phyloP scores from a whole-genome alignment of 2,888 invertebrate species.

The Drosophila macrospina region DNA sequence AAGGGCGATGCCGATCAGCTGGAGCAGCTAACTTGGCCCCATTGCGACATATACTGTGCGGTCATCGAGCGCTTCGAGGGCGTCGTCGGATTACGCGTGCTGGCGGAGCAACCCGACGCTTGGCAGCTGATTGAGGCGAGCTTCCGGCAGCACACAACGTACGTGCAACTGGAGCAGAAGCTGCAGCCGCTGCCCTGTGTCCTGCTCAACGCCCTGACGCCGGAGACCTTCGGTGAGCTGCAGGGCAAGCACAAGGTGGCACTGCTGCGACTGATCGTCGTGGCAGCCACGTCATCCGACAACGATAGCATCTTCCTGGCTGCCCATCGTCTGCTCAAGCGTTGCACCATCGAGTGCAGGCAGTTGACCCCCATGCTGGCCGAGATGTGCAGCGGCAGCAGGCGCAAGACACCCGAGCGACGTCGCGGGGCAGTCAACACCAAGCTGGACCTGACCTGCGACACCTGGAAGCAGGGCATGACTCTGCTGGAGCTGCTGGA shows the following conservation, averaged over 20 bases:
- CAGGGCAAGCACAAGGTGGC: constrained; percentile 85
- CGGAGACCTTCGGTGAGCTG: constrained; percentile 85
- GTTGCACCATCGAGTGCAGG: constrained; percentile 88
- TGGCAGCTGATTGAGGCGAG: constrained; percentile 88
- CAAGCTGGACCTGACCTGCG: constrained; percentile 87
- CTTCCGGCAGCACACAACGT: constrained; percentile 86
- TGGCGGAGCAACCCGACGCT: constrained; percentile 82
- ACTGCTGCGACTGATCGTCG: constrained; percentile 86
- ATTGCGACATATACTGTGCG: constrained; percentile 86
- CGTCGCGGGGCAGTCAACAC: background rate
- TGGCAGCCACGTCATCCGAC: constrained; percentile 87
- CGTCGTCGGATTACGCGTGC: constrained; percentile 52
- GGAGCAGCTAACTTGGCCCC: constrained; percentile 86
- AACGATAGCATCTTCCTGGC: constrained; percentile 88
- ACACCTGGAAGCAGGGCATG: constrained; percentile 92
- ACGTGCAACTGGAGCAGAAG: constrained; percentile 67
- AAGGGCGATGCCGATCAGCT: constrained; percentile 41
- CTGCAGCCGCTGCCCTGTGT: constrained; percentile 81
- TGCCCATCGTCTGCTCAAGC: constrained; percentile 89
- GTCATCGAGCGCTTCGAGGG: constrained; percentile 87
- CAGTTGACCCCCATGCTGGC: constrained; percentile 87
- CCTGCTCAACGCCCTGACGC: constrained; percentile 75
- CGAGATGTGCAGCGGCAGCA: constrained; percentile 86
- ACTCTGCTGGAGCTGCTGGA: constrained; percentile 94
- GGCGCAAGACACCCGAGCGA: constrained; percentile 21